Percentiles rank a stretch among this genome's conserved stretches.
Evolutionary conservation across 2,113 vertebrate species (phyloP).

Genomic region (Stigmatopora argus): DNA sequence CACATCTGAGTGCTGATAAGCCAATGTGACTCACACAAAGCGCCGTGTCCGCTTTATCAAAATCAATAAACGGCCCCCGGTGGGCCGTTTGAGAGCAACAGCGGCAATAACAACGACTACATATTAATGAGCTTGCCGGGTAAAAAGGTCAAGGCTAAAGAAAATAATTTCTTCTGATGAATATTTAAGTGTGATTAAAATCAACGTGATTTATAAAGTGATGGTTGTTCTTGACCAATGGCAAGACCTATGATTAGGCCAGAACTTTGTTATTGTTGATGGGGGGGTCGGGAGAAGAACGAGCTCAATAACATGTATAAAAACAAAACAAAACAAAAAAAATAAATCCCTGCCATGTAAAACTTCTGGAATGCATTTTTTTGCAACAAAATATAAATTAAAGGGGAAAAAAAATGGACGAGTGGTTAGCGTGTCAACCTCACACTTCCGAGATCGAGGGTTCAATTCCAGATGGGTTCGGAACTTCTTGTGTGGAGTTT

Average conservation of each 20-base stretch:
- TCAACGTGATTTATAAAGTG: conserved; percentile 67
- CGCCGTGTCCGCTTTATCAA: conserved; percentile 46
- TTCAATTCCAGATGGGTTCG: too few species aligned
- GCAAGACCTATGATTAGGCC: conserved; percentile 59
- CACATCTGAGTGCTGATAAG: conserved; percentile 53
- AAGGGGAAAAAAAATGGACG: too few species aligned
- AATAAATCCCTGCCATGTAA: too few species aligned
- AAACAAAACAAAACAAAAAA: too few species aligned
- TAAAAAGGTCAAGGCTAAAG: conserved; percentile 73
- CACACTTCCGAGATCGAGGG: too few species aligned
- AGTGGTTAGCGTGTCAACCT: too few species aligned
- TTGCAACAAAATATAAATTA: too few species aligned
- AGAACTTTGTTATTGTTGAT: conserved; percentile 28
- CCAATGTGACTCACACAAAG: conserved; percentile 57
- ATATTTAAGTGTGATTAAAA: conserved; percentile 74
- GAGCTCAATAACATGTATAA: too few species aligned
- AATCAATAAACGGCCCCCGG: conserved; percentile 65
- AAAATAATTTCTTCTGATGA: conserved; percentile 69
- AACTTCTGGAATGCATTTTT: too few species aligned
- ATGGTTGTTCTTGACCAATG: conserved; percentile 47
- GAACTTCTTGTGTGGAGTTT: too few species aligned
- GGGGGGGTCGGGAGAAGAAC: too few species aligned
- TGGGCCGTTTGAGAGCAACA: conserved; percentile 42
- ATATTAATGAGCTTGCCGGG: conserved; percentile 63
- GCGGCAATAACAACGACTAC: conserved; percentile 41